Percentiles rank a stretch among this genome's conserved stretches.
Conservation (phyloP, 2,113 vertebrate species). For the Quiscalus mexicanus region DNA sequence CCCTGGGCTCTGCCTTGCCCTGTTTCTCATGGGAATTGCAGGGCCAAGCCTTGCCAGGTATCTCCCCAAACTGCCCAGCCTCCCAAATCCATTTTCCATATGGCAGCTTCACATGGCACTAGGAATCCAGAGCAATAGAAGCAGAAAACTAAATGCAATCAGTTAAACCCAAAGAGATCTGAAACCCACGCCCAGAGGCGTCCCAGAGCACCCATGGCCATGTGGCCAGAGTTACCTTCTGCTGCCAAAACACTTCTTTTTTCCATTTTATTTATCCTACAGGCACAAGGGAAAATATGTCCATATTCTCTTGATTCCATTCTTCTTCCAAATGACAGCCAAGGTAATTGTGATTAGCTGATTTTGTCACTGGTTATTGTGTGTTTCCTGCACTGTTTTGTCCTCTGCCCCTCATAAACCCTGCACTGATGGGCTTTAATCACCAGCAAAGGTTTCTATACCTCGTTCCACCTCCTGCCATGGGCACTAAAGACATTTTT, state of each 20-base stretch:
- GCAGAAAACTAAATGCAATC: background rate
- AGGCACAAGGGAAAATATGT: background rate
- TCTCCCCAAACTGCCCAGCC: background rate
- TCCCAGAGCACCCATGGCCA: fast-evolving
- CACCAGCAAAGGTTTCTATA: background rate
- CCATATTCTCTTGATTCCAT: background rate
- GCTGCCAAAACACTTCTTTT: background rate
- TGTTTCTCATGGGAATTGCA: fast-evolving
- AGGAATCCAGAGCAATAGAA: fast-evolving
- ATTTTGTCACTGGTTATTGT: background rate
- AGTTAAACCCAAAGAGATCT: background rate
- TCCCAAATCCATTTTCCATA: background rate
- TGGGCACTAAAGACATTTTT: fast-evolving
- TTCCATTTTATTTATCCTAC: background rate
- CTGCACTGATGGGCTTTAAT: background rate
- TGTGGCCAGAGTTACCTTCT: background rate
- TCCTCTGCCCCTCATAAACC: background rate
- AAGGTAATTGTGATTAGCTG: background rate
- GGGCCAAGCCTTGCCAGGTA: background rate
- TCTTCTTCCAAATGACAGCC: background rate
- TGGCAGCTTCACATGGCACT: background rate
- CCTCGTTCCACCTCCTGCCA: background rate
- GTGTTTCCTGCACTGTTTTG: background rate
- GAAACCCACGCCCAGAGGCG: fast-evolving
- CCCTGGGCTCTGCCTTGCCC: background rate